Evolutionary conservation across 2,888 invertebrate genomes (phyloP).

Genomic region (Lycophotia porphyrea): DNA sequence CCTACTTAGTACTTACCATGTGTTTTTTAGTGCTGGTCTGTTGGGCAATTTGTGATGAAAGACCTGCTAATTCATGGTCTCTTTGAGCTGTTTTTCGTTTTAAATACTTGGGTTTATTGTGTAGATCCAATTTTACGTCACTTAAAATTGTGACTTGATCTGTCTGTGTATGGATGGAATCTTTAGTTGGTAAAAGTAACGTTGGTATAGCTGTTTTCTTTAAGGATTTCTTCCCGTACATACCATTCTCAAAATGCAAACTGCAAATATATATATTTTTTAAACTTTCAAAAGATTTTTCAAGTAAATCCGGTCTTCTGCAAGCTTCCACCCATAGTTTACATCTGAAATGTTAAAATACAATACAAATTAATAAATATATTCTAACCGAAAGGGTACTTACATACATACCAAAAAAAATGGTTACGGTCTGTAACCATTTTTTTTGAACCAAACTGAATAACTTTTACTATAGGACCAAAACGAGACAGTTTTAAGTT

Average conservation of each 20-base stretch:
- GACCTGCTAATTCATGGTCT: slow-evolving; percentile 12
- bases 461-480: too few relatives aligned
- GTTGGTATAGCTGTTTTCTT: slow-evolving; percentile 56
- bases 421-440: too few relatives aligned
- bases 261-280: slow-evolving; percentile 39
- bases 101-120: slow-evolving; percentile 5
- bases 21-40: slow-evolving; percentile 6
- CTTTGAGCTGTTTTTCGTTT: slow-evolving; percentile 8
- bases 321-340: slow-evolving; percentile 52
- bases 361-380: too few relatives aligned
- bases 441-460: too few relatives aligned
- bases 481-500: too few relatives aligned
- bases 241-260: too few relatives aligned
- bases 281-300: slow-evolving; percentile 30
- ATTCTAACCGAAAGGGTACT: too few relatives aligned
- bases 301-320: slow-evolving; percentile 47
- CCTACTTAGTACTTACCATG: too few relatives aligned
- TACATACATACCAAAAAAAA: too few relatives aligned
- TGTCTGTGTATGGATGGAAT: slow-evolving; percentile 12
- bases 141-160: slow-evolving; percentile 13
- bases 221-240: too few relatives aligned
- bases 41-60: slow-evolving; percentile 12
- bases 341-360: too few relatives aligned
- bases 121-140: slow-evolving; percentile 14
- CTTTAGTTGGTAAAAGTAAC: slow-evolving; percentile 32